phyloP scores from a whole-genome alignment of 2,888 invertebrate genomes.

The Andrena bicolor region DNA sequence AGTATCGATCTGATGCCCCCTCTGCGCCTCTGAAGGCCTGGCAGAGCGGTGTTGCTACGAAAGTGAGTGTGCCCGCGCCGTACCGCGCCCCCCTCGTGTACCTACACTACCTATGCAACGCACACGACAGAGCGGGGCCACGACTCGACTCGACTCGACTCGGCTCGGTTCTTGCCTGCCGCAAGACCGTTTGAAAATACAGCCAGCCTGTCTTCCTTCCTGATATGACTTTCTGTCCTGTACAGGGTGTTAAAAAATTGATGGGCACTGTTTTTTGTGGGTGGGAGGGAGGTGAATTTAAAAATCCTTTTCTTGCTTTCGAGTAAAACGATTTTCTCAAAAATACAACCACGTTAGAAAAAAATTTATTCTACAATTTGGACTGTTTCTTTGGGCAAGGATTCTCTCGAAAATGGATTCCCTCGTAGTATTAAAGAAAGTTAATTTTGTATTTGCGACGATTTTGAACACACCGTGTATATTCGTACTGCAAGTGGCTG shows the following conservation, averaged over 20 bases:
- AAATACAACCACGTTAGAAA: no score
- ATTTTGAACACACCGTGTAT: no score
- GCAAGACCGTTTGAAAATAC: slow-evolving; percentile 62
- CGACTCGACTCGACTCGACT: not conserved
- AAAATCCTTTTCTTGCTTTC: no score
- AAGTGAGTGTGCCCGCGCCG: slow-evolving; percentile 56
- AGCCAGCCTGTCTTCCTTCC: slow-evolving; percentile 41
- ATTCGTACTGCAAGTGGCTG: no score
- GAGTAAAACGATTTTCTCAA: not conserved
- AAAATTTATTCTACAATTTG: no score
- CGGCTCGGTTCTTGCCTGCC: slow-evolving; percentile 43
- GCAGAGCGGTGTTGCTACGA: slow-evolving; percentile 59
- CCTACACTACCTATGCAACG: slow-evolving; percentile 7
- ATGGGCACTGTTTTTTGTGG: no score
- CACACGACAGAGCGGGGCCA: not conserved
- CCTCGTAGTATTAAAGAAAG: no score
- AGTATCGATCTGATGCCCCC: slow-evolving; percentile 83
- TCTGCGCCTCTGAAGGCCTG: slow-evolving; percentile 17
- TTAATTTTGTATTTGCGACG: no score
- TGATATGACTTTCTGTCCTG: slow-evolving; percentile 22
- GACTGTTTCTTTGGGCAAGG: no score
- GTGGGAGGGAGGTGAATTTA: no score
- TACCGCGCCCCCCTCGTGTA: slow-evolving; percentile 41
- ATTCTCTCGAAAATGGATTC: no score
- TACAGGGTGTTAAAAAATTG: no score